Conservation (phyloP, 2,888 invertebrate species). For the Drosophila siamana region DNA sequence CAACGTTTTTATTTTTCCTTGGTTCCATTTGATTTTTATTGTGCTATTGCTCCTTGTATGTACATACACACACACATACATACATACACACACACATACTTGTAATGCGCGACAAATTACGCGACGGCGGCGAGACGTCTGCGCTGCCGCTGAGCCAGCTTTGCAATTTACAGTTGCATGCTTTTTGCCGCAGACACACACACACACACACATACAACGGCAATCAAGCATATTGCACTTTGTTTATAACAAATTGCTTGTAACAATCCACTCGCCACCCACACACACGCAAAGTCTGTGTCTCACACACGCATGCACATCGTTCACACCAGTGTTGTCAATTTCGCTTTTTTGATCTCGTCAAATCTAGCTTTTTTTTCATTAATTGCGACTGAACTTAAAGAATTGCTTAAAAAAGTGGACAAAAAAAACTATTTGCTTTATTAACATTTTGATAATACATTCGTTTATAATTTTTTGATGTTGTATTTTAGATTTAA, state of each 20-base stretch:
- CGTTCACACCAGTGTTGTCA: constrained; percentile 1
- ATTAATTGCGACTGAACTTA: background rate
- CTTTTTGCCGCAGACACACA: constrained; percentile 48
- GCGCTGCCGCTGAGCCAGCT: constrained; percentile 26
- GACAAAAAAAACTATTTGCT: too few relatives aligned
- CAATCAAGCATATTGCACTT: constrained; percentile 51
- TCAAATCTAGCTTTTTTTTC: constrained; percentile 2
- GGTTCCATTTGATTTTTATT: constrained; percentile 56
- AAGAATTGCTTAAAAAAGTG: too few relatives aligned
- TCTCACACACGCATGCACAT: constrained; percentile 48
- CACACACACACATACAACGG: constrained; percentile 11
- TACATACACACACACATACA: constrained; percentile 12
- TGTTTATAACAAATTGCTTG: constrained; percentile 68
- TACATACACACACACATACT: constrained; percentile 1
- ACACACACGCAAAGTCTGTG: constrained; percentile 25
- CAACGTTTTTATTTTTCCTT: constrained; percentile 45
- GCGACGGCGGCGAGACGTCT: constrained; percentile 54
- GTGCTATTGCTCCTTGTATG: constrained; percentile 64
- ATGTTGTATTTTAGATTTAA: too few relatives aligned
- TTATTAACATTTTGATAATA: too few relatives aligned
- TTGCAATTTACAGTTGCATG: constrained; percentile 50
- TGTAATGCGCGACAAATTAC: constrained; percentile 31
- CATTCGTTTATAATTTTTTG: too few relatives aligned
- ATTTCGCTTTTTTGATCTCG: background rate
- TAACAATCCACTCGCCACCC: constrained; percentile 52